Percentiles rank a stretch among this genome's conserved stretches.
These are phyloP conservation scores for Coenobita brevimanus DNA, from an alignment of 1,140 invertebrate genomes.

Conservation along the genomic window DNA sequence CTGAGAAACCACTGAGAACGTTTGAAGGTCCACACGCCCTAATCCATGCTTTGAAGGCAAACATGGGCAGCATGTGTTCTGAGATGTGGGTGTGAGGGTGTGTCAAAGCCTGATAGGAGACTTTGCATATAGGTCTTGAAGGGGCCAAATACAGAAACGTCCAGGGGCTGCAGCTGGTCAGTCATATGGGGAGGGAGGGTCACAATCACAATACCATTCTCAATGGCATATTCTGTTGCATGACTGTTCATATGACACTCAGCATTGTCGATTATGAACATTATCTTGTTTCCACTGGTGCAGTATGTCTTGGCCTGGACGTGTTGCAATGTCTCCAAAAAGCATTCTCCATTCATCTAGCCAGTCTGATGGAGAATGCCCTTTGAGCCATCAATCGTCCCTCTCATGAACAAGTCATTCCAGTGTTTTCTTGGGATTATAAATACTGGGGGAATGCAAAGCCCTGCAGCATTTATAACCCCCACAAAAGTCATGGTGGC, in stretches of 20 bases:
- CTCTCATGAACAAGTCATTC: slow-evolving; percentile 47
- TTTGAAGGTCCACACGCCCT: slow-evolving; percentile 15
- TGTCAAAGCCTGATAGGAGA: not conserved
- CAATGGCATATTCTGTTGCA: slow-evolving; percentile 69
- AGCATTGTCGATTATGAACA: slow-evolving; percentile 44
- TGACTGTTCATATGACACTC: slow-evolving; percentile 43
- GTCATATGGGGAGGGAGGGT: slow-evolving; percentile 73
- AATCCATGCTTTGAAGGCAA: slow-evolving; percentile 24
- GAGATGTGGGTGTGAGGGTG: slow-evolving; percentile 22
- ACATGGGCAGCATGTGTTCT: slow-evolving; percentile 20
- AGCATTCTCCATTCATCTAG: slow-evolving; percentile 50
- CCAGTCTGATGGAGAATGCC: slow-evolving; percentile 29
- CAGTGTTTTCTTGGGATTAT: slow-evolving; percentile 38
- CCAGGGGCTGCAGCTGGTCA: slow-evolving; percentile 75
- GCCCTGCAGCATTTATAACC: slow-evolving; percentile 27
- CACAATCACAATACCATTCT: slow-evolving; percentile 72
- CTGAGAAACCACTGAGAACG: slow-evolving; percentile 15
- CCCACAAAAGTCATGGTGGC: slow-evolving; percentile 21
- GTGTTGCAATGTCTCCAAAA: slow-evolving; percentile 36
- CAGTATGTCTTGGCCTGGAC: slow-evolving; percentile 36
- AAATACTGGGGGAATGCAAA: slow-evolving; percentile 28
- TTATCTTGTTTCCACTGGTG: slow-evolving; percentile 35
- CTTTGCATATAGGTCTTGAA: no score
- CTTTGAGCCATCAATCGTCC: slow-evolving; percentile 36
- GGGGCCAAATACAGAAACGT: slow-evolving; percentile 69